These are phyloP conservation scores for Odontesthes bonariensis DNA, from an alignment of 2,113 vertebrate genomes.

Conservation along the genomic window DNA sequence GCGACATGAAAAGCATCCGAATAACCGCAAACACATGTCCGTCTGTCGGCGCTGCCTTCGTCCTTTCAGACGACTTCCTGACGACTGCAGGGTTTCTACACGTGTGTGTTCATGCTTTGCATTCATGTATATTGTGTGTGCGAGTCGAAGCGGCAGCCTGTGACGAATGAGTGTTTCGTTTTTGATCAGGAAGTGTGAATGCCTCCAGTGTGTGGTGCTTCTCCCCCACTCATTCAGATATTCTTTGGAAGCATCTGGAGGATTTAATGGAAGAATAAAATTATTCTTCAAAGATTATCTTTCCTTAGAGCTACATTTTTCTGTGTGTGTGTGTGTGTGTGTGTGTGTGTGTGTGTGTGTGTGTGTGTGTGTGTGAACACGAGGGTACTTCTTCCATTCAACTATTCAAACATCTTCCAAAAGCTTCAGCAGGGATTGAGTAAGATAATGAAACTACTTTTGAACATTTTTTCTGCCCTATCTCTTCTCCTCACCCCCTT, in stretches of 20 bases:
- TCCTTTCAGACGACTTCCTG: constrained; percentile 10
- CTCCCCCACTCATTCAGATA: constrained; percentile 26
- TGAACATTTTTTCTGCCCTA: constrained; percentile 9
- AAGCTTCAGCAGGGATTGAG: constrained; percentile 57
- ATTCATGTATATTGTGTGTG: neutral
- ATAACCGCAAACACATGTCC: constrained; percentile 47
- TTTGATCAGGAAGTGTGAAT: constrained; percentile 33
- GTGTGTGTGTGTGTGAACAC: constrained; percentile 11
- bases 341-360: too few relatives aligned
- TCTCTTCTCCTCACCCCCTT: constrained; percentile 31
- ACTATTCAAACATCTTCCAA: constrained; percentile 52
- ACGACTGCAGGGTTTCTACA: constrained; percentile 21
- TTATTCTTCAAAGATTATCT: constrained; percentile 68
- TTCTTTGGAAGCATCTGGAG: constrained; percentile 60
- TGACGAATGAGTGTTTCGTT: constrained; percentile 44
- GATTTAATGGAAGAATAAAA: constrained; percentile 64
- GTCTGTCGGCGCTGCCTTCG: constrained; percentile 1
- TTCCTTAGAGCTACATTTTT: constrained; percentile 38
- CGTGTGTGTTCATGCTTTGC: constrained; percentile 11
- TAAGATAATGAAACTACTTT: constrained; percentile 66
- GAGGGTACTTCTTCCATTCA: constrained; percentile 40
- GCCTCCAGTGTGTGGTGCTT: constrained; percentile 18
- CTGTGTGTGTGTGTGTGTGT: constrained; percentile 1
- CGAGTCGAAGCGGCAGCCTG: neutral
- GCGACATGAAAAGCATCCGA: constrained; percentile 37